Base-by-base conservation (phyloP, 2,888 invertebrate species). In the Sceliomorpha sp. region DNA sequence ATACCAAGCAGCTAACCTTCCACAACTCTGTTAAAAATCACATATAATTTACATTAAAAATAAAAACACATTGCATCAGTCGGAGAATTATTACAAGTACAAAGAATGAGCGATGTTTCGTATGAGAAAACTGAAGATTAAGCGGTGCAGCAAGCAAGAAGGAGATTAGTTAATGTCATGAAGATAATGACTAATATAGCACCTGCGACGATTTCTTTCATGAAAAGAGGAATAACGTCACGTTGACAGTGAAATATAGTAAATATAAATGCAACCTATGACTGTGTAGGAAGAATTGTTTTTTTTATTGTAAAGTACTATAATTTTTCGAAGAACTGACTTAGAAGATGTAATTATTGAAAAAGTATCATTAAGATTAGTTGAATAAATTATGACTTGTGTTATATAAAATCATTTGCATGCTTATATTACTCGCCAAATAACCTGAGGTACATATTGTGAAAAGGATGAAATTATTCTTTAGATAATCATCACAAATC, bases 111-210 rank as follows among this genome's bases (percentile, higher is more conserved):
- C 45, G 60, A 68, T 68, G 56, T 15, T 60, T 34, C 50, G 34
- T 64, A 69, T 44, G 42, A 59, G 63, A 60, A 60, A 70, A 59
- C 44, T 45, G 36, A 70, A 64, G 70, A 70, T 70, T 70, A 64
- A 70, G 37, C 55, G 70, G 74, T 76, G 66, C 36, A 37, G 44
- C 67, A 31, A 48, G 63, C 60, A 45, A 68, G 51, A 66, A 64
- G 47, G 62, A 55, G 68, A 73, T 72, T 68, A 73, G 68, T 73
- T 73, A 73, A 60, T 70, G 74, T 73, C 72, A 74, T 15, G 59
- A 53, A 32, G 34, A 56, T 66, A 72, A 73, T 72, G 62, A 63
- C 51, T 42, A 60, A 55, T 56, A 63, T 44, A 27, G 36, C 62
- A 66, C 59, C 39, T 62, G 59, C 13, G 51, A 56, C 55, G 48